phyloP scores from a whole-genome alignment of 2,113 vertebrate genomes.

The Ceratotherium simum region DNA sequence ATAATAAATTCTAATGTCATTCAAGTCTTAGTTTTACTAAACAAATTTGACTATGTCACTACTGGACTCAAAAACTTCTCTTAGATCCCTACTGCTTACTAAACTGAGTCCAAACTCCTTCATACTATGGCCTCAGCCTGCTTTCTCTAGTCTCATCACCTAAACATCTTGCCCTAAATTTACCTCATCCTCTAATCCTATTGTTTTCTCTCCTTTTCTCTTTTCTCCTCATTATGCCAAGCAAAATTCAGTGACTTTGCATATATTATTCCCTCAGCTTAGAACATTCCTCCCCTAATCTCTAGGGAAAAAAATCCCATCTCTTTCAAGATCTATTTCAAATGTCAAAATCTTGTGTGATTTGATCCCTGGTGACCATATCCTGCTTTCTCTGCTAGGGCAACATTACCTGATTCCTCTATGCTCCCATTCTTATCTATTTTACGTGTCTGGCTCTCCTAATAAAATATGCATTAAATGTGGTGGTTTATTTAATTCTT shows the following conservation, averaged over 20 bases:
- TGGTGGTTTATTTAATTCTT: background rate
- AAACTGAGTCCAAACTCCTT: conserved; percentile 35
- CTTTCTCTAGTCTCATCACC: background rate
- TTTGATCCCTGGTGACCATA: background rate
- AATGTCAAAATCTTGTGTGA: conserved; percentile 37
- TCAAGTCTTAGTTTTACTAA: conserved; percentile 39
- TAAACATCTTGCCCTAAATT: background rate
- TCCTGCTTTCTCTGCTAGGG: background rate
- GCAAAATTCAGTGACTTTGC: conserved; percentile 24
- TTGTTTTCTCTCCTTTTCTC: conserved; percentile 38
- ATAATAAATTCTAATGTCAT: conserved; percentile 18
- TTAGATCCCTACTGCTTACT: background rate
- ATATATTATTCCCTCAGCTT: conserved; percentile 28
- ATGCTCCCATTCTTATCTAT: background rate
- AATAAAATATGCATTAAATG: background rate
- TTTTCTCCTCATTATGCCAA: background rate
- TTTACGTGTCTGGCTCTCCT: conserved; percentile 11
- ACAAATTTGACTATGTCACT: conserved; percentile 18
- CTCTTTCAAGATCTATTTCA: conserved; percentile 54
- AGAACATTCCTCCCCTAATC: background rate
- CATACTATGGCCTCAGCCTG: background rate
- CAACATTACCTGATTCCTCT: conserved; percentile 37
- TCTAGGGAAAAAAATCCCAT: background rate
- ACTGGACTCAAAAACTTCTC: conserved; percentile 33
- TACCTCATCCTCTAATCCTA: background rate